These are phyloP conservation scores for Callipepla squamata DNA, from an alignment of 2,113 vertebrate species.

Conservation along the genomic window DNA sequence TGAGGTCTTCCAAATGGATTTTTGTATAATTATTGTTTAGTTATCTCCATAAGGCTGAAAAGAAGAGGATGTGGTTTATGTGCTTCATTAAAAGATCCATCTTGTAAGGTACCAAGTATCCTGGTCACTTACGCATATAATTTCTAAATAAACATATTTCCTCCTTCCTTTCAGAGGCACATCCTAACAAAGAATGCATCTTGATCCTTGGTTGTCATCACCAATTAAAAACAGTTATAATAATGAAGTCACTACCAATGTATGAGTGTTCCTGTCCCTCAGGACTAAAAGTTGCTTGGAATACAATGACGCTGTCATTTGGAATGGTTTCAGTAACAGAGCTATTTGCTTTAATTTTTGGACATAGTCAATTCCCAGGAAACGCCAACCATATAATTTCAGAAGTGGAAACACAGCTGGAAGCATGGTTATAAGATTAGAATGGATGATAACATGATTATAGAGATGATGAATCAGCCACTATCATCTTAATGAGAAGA, in stretches of 20 bases:
- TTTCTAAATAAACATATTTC: background rate
- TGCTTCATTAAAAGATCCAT: background rate
- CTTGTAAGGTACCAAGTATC: background rate
- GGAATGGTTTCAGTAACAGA: background rate
- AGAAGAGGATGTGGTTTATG: background rate
- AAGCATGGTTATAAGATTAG: rapidly evolving
- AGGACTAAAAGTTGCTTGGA: background rate
- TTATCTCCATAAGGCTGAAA: background rate
- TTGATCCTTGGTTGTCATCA: background rate
- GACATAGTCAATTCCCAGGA: background rate
- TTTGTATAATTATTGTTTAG: background rate
- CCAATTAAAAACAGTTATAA: background rate
- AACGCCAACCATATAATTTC: background rate
- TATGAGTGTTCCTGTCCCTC: background rate
- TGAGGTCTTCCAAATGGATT: background rate
- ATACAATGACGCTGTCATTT: background rate
- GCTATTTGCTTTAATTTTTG: background rate
- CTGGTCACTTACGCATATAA: background rate
- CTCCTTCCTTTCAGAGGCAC: background rate
- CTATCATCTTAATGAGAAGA: background rate
- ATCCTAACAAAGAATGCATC: background rate
- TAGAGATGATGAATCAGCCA: background rate
- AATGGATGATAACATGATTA: background rate
- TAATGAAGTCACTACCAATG: background rate
- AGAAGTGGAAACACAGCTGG: background rate